Evolutionary conservation across 2,888 invertebrate genomes (phyloP).

Genomic region (Diadromus collaris): DNA sequence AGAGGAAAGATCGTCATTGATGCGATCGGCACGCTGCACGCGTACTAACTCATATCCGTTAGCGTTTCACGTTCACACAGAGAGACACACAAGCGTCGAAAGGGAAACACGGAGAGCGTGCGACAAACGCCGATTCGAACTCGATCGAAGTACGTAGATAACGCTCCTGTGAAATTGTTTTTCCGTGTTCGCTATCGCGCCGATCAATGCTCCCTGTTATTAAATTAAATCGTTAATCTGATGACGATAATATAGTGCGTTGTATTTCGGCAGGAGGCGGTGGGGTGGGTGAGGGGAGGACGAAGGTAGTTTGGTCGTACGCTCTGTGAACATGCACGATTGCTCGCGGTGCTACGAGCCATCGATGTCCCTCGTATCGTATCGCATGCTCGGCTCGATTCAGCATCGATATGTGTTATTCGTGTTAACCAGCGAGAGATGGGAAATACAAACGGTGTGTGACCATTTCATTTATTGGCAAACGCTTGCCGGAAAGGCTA

Average conservation of each 20-base stretch:
- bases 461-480: conserved; percentile 61
- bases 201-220: conserved; percentile 72
- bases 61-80: conserved; percentile 12
- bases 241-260: conserved; percentile 73
- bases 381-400: conserved; percentile 55
- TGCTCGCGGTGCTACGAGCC: conserved; percentile 64
- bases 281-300: conserved; percentile 20
- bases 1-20: conserved; percentile 39
- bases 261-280: conserved; percentile 6
- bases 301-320: conserved; percentile 53
- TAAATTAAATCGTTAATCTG: conserved; percentile 76
- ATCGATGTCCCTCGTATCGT: conserved; percentile 66
- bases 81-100: conserved; percentile 19
- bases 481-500: conserved; percentile 52
- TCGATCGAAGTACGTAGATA: conserved; percentile 58
- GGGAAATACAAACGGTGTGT: conserved; percentile 58
- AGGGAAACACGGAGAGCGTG: conserved; percentile 10
- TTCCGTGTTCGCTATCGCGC: conserved; percentile 72
- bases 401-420: conserved; percentile 60
- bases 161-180: conserved; percentile 70
- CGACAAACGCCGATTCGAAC: conserved; percentile 42
- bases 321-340: conserved; percentile 68
- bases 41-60: conserved; percentile 40
- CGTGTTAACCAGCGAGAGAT: conserved; percentile 61
- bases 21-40: conserved; percentile 32